A percentile compares a stretch with the other conserved stretches of the same genome.
Evolutionary conservation across 2,797 vertebrate genomes (phyloP).

Genomic region (Spinus olivaceus): DNA sequence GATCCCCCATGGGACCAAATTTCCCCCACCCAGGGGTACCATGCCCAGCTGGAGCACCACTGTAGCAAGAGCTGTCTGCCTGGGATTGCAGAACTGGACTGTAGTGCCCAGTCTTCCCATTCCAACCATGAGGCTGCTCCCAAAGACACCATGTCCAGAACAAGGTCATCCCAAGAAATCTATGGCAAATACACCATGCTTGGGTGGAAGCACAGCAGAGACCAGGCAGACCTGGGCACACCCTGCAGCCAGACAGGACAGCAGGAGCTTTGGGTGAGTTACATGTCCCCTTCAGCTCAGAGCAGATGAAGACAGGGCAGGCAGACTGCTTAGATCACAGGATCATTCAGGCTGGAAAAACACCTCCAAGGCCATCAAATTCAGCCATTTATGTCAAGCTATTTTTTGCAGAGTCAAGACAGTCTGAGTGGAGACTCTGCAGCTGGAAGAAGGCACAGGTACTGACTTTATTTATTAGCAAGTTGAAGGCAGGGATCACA

Average conservation of each 20-base stretch:
- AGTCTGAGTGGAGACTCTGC: not conserved
- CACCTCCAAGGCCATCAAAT: not conserved
- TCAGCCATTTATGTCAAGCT: not conserved
- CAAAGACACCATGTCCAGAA: not conserved
- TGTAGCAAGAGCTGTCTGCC: not conserved
- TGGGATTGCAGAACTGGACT: not conserved
- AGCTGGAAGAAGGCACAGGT: not conserved
- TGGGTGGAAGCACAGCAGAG: not conserved
- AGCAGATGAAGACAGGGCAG: not conserved
- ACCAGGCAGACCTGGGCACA: not conserved
- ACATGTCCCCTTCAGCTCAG: not conserved
- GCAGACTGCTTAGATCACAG: not conserved
- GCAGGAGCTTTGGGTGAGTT: not conserved
- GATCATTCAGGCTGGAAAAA: not conserved
- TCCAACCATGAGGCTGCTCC: not conserved
- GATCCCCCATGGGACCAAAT: not conserved
- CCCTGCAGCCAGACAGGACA: not conserved
- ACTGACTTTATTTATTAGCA: not conserved
- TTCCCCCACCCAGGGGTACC: not conserved
- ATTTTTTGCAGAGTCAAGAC: not conserved
- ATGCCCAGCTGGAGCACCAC: fast-evolving
- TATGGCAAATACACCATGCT: not conserved
- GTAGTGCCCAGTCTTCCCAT: not conserved
- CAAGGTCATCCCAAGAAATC: not conserved
- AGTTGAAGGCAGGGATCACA: not conserved